Evolutionary conservation across 2,888 invertebrate species (phyloP), one percentile per base, ranked within the genome.

Genomic region (Dusona sp.): DNA sequence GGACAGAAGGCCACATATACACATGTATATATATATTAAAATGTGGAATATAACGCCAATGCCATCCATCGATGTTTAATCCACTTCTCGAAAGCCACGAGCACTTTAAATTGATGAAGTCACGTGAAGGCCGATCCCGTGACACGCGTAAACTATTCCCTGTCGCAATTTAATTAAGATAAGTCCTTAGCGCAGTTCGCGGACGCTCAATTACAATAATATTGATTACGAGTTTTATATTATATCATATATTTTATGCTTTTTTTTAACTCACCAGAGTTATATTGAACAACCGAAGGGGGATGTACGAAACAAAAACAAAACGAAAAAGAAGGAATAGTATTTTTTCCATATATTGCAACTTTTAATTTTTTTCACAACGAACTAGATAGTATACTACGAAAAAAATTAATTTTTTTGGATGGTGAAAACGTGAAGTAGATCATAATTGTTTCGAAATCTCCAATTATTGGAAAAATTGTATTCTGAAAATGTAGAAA

Each of bases 101-200:
- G 78, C 79, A 81, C 78, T 84, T 84, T 75, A 86, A 82, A 86
- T 84, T 78, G 86, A 86, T 86, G 61, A 79, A 84, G 74, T 84
- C 83, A 64, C 57, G 74, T 61, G 61, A 84, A 73, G 65, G 45
- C 38, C 48, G 54, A 73, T 65, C 48, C n/a, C 25, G 25, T 74
- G 73, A 73, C 73, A 80, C 68, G 61, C 61, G 61, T 61, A 57
- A 77, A 77, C 25, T 61, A 61, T 68, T 61, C 61, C 42, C 68
- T 19, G 57, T 61, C 54, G 68, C 48, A 82, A 82, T 75, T 61
- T 82, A 68, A 82, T 82, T 77, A 68, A 74, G 73, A 57, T n/a
- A 57, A 82, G 36, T 61, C 36, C 48, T 57, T 7, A 16, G 8
- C 45, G 33, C 45, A 3, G 57, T 36, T 9, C 6, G 16, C 25